Conservation (phyloP, 1,140 invertebrate genomes). For the Drosophila sechellia region DNA sequence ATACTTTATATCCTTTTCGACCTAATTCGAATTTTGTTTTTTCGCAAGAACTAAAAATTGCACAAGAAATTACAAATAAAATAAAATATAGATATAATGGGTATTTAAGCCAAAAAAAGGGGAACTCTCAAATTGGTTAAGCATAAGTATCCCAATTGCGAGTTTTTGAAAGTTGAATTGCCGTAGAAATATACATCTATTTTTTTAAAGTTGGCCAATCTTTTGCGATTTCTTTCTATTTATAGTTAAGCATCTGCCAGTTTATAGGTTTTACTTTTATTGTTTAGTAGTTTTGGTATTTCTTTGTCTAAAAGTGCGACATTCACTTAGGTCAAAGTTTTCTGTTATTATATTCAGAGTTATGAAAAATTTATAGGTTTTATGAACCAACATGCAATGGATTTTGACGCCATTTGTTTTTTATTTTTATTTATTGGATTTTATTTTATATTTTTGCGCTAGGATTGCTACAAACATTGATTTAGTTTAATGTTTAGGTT, state of each 20-base stretch:
- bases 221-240: slow-evolving; percentile 36
- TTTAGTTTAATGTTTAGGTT: slow-evolving; percentile 57
- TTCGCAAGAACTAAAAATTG: slow-evolving; percentile 68
- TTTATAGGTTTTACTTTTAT: slow-evolving; percentile 14
- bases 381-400: slow-evolving; percentile 38
- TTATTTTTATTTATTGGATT: slow-evolving; percentile 34
- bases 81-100: neutral
- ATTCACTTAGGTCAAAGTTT: slow-evolving; percentile 42
- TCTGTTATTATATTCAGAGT: slow-evolving; percentile 27
- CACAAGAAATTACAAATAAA: slow-evolving; percentile 57
- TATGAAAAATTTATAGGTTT: slow-evolving; percentile 25
- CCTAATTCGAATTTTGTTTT: slow-evolving; percentile 65
- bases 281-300: slow-evolving; percentile 57
- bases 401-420: slow-evolving; percentile 52
- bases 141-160: neutral
- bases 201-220: slow-evolving; percentile 32
- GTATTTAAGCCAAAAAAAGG: neutral
- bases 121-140: neutral
- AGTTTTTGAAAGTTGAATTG: slow-evolving; percentile 2
- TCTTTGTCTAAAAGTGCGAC: slow-evolving; percentile 61
- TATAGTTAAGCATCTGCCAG: slow-evolving; percentile 25
- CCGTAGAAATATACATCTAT: slow-evolving; percentile 7
- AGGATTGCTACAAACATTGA: slow-evolving; percentile 77
- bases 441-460: slow-evolving; percentile 55
- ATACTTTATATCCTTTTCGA: slow-evolving; percentile 82